These are phyloP conservation scores for Campopleginae sp. DNA, from an alignment of 2,888 invertebrate species.

Conservation along the genomic window DNA sequence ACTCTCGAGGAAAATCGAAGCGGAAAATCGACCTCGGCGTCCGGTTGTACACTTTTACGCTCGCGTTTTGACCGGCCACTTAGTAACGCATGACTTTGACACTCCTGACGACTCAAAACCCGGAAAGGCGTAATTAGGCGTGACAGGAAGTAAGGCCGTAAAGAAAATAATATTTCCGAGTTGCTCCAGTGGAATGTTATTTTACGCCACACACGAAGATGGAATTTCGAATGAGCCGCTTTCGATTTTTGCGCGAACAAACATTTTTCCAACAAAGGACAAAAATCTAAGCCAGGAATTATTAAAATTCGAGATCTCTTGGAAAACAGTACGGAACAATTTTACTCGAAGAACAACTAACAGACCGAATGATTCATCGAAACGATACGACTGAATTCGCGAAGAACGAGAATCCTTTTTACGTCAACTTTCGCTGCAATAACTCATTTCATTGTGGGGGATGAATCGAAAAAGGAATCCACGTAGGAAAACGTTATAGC, in stretches of 20 bases:
- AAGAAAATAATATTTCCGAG: neutral
- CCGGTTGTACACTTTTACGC: conserved; percentile 50
- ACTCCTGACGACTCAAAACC: conserved; percentile 22
- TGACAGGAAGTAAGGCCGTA: conserved; percentile 63
- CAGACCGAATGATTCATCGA: neutral
- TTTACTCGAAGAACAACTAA: neutral
- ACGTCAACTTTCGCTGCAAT: conserved; percentile 4
- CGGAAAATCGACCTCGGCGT: conserved; percentile 77
- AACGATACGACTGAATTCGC: neutral
- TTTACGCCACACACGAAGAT: conserved; percentile 45
- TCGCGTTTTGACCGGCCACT: conserved; percentile 42
- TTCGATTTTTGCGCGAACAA: neutral
- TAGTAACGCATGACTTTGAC: conserved; percentile 51
- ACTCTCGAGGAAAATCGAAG: conserved; percentile 77
- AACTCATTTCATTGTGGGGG: neutral
- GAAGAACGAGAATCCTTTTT: neutral
- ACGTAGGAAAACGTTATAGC: conserved; percentile 38
- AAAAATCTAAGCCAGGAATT: neutral
- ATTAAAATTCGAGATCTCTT: neutral
- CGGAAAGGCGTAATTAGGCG: conserved; percentile 62
- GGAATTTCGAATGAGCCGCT: neutral
- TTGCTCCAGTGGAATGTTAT: conserved; percentile 11
- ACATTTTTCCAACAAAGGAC: neutral
- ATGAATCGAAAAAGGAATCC: conserved; percentile 33
- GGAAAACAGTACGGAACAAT: neutral